phyloP scores from a whole-genome alignment of 2,888 invertebrate genomes.

The Parnassius apollo region DNA sequence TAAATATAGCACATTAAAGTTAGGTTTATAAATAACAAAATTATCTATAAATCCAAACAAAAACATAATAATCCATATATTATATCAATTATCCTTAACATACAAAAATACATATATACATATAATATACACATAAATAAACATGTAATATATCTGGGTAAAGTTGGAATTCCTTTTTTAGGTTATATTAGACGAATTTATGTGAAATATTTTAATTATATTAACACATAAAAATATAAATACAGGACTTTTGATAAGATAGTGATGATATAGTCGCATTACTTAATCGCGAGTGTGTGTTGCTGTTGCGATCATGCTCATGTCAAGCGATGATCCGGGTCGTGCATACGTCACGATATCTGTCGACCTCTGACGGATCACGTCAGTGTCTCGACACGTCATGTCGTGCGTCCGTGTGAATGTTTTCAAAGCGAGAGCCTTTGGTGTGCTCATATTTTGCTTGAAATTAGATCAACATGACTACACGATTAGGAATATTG shows the following conservation, averaged over 20 bases:
- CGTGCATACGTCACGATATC: constrained; percentile 35
- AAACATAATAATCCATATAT: too few species aligned
- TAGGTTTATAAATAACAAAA: too few species aligned
- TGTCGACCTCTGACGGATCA: constrained; percentile 38
- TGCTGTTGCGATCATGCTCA: constrained; percentile 23
- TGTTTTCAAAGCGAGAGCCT: constrained; percentile 19
- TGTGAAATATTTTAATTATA: too few species aligned
- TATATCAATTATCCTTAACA: too few species aligned
- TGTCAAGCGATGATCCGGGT: constrained; percentile 36
- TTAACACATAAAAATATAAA: too few species aligned
- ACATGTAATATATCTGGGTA: too few species aligned
- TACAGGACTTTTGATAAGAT: not conserved
- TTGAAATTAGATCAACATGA: constrained; percentile 18
- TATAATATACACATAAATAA: too few species aligned
- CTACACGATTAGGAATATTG: not conserved
- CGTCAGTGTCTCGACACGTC: constrained; percentile 33
- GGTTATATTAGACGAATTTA: too few species aligned
- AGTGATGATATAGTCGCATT: constrained; percentile 9
- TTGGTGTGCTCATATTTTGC: constrained; percentile 15
- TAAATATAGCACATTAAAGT: too few species aligned
- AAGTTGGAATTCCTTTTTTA: too few species aligned
- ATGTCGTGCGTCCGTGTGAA: constrained; percentile 30
- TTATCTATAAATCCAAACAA: too few species aligned
- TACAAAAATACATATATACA: too few species aligned
- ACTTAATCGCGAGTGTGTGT: constrained; percentile 19